phyloP scores from a whole-genome alignment of 2,888 invertebrate genomes.

The Dryocosmus kuriphilus region DNA sequence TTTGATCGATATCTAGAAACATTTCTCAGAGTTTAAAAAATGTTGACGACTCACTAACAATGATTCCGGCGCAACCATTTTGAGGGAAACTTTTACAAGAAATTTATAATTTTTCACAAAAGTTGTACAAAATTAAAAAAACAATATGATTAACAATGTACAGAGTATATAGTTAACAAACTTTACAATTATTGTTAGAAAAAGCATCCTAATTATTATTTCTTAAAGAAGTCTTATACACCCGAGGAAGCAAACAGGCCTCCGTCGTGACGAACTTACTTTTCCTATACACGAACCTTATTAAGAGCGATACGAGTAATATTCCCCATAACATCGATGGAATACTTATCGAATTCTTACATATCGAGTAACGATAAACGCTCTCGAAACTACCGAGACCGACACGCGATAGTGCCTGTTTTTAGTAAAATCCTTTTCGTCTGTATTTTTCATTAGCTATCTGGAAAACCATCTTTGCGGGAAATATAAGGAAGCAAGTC shows the following conservation, averaged over 20 bases:
- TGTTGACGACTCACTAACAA: neutral
- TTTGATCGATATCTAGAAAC: neutral
- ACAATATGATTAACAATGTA: conserved; percentile 54
- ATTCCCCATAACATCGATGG: conserved; percentile 37
- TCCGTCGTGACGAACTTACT: conserved; percentile 54
- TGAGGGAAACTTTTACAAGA: neutral
- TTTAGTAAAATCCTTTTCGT: neutral
- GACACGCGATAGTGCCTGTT: neutral
- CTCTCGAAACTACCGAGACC: conserved; percentile 9
- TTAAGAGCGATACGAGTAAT: conserved; percentile 51
- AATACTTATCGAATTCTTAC: conserved; percentile 32
- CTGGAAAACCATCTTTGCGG: conserved; percentile 23
- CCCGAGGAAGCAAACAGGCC: conserved; percentile 53
- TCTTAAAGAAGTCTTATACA: conserved; percentile 60
- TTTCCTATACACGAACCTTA: conserved; percentile 65
- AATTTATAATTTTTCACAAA: neutral
- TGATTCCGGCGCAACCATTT: neutral
- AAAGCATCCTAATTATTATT: conserved; percentile 61
- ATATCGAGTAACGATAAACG: conserved; percentile 25
- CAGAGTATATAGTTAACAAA: conserved; percentile 61
- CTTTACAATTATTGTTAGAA: conserved; percentile 63
- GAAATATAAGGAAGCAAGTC: conserved; percentile 38
- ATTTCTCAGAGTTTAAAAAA: conserved; percentile 12
- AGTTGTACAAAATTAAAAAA: neutral
- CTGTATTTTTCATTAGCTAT: conserved; percentile 16